Evolutionary conservation across 2,888 invertebrate species (phyloP), one percentile per base, ranked within the genome.

Genomic region (Antitype chi): DNA sequence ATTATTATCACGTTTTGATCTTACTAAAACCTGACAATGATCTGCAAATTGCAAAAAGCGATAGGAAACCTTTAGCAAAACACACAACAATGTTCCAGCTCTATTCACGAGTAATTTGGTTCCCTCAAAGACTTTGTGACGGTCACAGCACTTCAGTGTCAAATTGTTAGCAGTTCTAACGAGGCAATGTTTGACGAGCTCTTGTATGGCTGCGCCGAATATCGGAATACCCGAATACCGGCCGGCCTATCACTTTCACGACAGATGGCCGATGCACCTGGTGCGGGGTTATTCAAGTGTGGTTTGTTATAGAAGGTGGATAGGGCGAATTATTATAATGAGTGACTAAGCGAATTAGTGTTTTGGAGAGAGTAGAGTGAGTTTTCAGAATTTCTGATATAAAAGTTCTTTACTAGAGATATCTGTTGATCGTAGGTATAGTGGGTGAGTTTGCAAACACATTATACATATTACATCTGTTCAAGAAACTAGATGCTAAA

Each of bases 181-280:
- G 20, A 0, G 28, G 32, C 59, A 5, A 57, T 82, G 59, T 82
- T 82, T 77, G 60, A 60, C 70, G 47, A 64, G 70, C 82, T 38
- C 74, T 77, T 74, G 49, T 71, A 68, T 28, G 77, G 72, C 43
- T 57, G 59, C 72, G 25, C 47, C 53, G 60, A 69, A 72, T 52
- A 60, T 32, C 43, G 57, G 59, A 52, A 69, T 38, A 43, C 23
- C 49, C 55, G 59, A n/a, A 55, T 47, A 47, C 5, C 6, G 28
- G 28, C 53, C 25, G 38, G 25, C 70, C 64, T 74, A 82, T 75
- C 78, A 60, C 53, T 74, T 71, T 55, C 73, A 59, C 66, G 59
- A 32, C 82, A 82, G 74, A 75, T 82, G 82, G 69, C 52, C 71
- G 53, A 38, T 57, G 63, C 80, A 81, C 81, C 80, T 81, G 80